Conservation (phyloP, 2,888 invertebrate species). For the Cerastoderma edule region DNA sequence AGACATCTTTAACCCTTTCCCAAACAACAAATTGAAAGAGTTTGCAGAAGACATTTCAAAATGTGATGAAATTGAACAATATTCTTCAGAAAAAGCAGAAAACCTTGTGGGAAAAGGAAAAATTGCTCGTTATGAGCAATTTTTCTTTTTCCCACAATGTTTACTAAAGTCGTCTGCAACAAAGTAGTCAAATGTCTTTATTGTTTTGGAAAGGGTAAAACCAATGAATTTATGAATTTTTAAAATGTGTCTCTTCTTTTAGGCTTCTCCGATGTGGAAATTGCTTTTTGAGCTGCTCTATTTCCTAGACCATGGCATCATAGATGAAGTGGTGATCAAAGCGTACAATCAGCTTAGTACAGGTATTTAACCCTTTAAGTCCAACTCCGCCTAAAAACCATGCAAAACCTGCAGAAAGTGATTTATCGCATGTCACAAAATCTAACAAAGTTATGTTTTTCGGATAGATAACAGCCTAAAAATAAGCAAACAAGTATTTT, state of each 20-base stretch:
- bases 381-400: too few species aligned
- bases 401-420: too few species aligned
- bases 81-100: too few species aligned
- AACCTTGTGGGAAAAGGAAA: conserved; percentile 6
- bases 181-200: background rate
- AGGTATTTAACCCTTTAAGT: too few species aligned
- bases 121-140: conserved; percentile 12
- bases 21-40: too few species aligned
- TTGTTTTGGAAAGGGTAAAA: background rate
- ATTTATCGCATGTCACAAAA: too few species aligned
- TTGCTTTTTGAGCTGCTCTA: conserved; percentile 79
- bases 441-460: too few species aligned
- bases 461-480: too few species aligned
- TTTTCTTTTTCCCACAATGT: conserved; percentile 9
- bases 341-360: conserved; percentile 66
- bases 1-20: too few species aligned
- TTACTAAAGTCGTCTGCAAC: background rate
- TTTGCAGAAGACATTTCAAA: too few species aligned
- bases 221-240: background rate
- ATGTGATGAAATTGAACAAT: too few species aligned
- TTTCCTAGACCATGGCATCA: conserved; percentile 75
- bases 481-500: too few species aligned
- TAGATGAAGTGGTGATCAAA: conserved; percentile 73
- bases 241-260: conserved; percentile 24
- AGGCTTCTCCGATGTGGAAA: conserved; percentile 76